phyloP scores from a whole-genome alignment of 2,113 vertebrate species.

The Hiodon alosoides region DNA sequence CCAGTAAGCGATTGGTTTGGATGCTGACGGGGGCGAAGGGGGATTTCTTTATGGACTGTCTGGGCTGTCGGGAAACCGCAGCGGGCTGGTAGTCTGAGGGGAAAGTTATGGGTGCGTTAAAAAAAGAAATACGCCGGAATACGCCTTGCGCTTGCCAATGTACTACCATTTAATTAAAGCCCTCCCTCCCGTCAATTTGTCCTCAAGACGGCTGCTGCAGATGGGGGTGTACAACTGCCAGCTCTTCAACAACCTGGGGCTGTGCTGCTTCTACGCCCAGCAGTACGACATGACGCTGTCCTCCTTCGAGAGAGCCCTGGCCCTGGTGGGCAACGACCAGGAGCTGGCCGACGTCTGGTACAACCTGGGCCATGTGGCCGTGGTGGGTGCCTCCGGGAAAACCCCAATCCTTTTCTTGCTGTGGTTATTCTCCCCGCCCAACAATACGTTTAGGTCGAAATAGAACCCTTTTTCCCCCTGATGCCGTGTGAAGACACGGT shows the following conservation, averaged over 20 bases:
- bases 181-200: conserved; percentile 1
- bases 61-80: too few relatives aligned
- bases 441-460: too few relatives aligned
- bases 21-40: too few relatives aligned
- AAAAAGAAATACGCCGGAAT: conserved; percentile 1
- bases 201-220: conserved; percentile 83
- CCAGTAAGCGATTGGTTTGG: background rate
- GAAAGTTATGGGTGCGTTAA: background rate
- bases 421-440: too few relatives aligned
- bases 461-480: too few relatives aligned
- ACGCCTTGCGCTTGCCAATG: background rate
- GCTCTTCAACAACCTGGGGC: conserved; percentile 93
- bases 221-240: conserved; percentile 97
- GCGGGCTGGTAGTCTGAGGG: background rate
- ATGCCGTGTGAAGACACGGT: too few relatives aligned
- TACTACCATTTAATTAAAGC: background rate
- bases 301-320: conserved; percentile 86
- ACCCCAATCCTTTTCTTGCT: too few relatives aligned
- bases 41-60: too few relatives aligned
- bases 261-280: conserved; percentile 97
- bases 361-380: conserved; percentile 88
- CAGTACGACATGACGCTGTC: conserved; percentile 96
- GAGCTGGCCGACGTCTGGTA: conserved; percentile 95
- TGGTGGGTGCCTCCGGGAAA: conserved; percentile 65
- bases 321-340: conserved; percentile 79